phyloP scores from a whole-genome alignment of 1,140 invertebrate species.

The Steinernema feltiae region DNA sequence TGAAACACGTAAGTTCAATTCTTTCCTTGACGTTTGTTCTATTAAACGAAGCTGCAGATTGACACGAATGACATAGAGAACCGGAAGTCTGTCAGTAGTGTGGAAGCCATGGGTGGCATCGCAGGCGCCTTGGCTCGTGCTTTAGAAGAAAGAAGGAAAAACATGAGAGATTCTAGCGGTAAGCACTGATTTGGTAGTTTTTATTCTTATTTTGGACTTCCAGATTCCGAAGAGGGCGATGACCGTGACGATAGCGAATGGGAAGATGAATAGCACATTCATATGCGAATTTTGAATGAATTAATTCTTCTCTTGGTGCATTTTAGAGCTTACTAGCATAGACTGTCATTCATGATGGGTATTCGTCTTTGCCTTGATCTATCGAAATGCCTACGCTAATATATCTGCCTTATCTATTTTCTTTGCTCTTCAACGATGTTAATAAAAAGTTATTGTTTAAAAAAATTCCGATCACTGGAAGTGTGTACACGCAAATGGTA shows the following conservation, averaged over 20 bases:
- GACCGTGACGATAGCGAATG: constrained; percentile 17
- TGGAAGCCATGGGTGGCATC: constrained; percentile 29
- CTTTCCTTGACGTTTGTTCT: not conserved
- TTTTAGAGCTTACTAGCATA: constrained; percentile 4
- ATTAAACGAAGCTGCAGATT: constrained; percentile 2
- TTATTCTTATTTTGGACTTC: constrained; percentile 9
- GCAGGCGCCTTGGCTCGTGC: constrained; percentile 36
- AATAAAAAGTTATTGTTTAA: too few relatives aligned
- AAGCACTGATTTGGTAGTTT: constrained; percentile 8
- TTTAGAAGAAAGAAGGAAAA: constrained; percentile 34
- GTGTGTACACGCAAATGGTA: too few relatives aligned
- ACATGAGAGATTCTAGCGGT: constrained; percentile 35
- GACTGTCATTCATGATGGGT: not conserved
- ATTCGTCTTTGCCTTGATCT: not conserved
- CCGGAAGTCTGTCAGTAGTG: constrained; percentile 20
- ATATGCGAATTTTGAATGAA: too few relatives aligned
- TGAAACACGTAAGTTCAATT: constrained; percentile 31
- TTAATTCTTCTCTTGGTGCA: constrained; percentile 3
- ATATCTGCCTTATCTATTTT: too few relatives aligned
- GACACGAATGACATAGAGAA: constrained; percentile 27
- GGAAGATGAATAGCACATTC: constrained; percentile 8
- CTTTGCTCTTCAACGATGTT: too few relatives aligned
- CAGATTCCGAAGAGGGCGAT: constrained; percentile 31
- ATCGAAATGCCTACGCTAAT: not conserved
- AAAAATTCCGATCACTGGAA: too few relatives aligned